Evolutionary conservation across 2,797 vertebrate species (phyloP).

Genomic region (Eupleurogrammus muticus): DNA sequence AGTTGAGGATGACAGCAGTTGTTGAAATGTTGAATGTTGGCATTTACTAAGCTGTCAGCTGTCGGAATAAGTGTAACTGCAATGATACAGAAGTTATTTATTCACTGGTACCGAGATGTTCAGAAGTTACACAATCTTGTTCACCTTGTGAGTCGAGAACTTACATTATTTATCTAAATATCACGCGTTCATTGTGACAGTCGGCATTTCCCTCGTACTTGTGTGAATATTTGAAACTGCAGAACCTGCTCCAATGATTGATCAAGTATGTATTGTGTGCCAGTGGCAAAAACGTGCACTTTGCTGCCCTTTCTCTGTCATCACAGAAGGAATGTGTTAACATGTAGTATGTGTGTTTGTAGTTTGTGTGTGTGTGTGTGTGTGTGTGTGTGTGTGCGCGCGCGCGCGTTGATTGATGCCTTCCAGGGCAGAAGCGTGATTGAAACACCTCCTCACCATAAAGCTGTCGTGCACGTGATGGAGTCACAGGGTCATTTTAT

Average conservation of each 20-base stretch:
- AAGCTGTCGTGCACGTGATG: constrained; percentile 83
- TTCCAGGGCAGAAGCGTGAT: constrained; percentile 74
- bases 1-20: not conserved
- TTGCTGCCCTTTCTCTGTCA: constrained; percentile 57
- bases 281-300: constrained; percentile 39
- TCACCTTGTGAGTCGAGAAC: constrained; percentile 15
- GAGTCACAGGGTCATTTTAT: constrained; percentile 82
- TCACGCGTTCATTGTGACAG: not conserved
- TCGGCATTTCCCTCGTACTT: not conserved
- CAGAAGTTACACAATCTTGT: constrained; percentile 17
- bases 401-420: constrained; percentile 78
- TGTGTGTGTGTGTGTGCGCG: constrained; percentile 16
- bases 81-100: constrained; percentile 36
- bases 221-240: constrained; percentile 21
- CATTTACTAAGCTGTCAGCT: not conserved
- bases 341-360: constrained; percentile 43
- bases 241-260: constrained; percentile 14
- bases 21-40: no score
- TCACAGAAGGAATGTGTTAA: constrained; percentile 44
- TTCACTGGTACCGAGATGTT: constrained; percentile 30
- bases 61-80: constrained; percentile 22
- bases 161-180: not conserved
- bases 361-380: constrained; percentile 10
- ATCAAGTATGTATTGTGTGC: constrained; percentile 27
- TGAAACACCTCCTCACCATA: constrained; percentile 84